Base-by-base conservation (phyloP, 2,113 vertebrate species). In the Marmota monax region DNA sequence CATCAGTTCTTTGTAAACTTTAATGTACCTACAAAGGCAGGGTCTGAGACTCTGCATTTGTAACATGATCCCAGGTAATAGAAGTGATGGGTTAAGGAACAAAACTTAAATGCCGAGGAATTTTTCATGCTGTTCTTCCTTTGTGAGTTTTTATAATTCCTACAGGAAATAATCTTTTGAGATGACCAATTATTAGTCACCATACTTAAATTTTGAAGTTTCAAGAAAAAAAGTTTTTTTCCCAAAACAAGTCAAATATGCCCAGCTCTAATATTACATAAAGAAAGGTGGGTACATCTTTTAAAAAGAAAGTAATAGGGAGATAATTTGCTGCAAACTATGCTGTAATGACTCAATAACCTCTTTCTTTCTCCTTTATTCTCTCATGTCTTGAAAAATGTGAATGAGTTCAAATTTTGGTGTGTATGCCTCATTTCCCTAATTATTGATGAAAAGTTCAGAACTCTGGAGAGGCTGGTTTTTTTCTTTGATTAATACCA, bases 111-210 rank as follows among this genome's bases (percentile, higher is more conserved):
- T 69, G 22, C 14, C 5, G 83, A 88, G 14, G 77, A 95, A 34
- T 80, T 93, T 13, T 22, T 45, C 37, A 1, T 90, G n/a, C 58
- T 73, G 7, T 72, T 58, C 7, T 84, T 84, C n/a, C 13, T 72
- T 42, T 83, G 73, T 95, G 37, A 69, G 7, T 61, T 91, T 88
- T 79, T 85, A 70, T 29, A 92, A 48, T 29, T 96, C 48, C 16
- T 39, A 12, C 12, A 70, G 37, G 34, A 82, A 91, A 76, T 91
- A 80, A 32, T 61, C 11, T 86, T 84, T 78, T 77, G 39, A 58
- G 53, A 83, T 12, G n/a, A 83, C 3, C 4, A 63, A 11, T 23
- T 58, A 8, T 23, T 58, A 90, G 29, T 56, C 13, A 34, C 4
- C 14, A 69, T 34, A 56, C 48, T 87, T 70, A 56, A 87, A 84